Percentiles rank a stretch among this genome's conserved stretches.
phyloP scores from a whole-genome alignment of 30 jellyfish, hydroid and myxozoan genomes.

The Turritopsis rubra region DNA sequence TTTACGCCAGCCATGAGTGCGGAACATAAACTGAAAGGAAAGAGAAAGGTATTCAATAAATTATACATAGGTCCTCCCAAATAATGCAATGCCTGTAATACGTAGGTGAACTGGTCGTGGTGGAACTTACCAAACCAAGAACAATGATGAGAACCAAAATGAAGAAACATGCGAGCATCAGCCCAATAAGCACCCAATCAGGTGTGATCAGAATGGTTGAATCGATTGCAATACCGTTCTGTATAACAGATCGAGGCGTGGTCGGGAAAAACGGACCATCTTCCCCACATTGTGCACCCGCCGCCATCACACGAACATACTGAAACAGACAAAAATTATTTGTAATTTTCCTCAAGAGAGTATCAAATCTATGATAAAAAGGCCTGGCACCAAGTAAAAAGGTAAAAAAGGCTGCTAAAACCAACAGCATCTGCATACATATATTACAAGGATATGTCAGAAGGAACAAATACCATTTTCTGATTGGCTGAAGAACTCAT shows the following conservation, averaged over 20 bases:
- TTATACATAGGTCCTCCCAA: not conserved
- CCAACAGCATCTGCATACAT: too few relatives aligned
- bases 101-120: too few relatives aligned
- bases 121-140: constrained; percentile 73
- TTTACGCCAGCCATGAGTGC: constrained; percentile 90
- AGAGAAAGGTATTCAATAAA: not conserved
- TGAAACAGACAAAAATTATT: constrained; percentile 8
- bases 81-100: not conserved
- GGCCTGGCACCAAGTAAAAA: too few relatives aligned
- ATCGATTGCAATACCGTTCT: constrained; percentile 76
- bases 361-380: not conserved
- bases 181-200: constrained; percentile 86
- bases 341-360: too few relatives aligned
- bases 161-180: constrained; percentile 77
- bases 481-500: constrained; percentile 47
- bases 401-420: too few relatives aligned
- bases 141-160: constrained; percentile 66
- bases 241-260: constrained; percentile 81
- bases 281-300: constrained; percentile 92
- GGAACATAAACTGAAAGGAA: constrained; percentile 57
- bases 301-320: constrained; percentile 96
- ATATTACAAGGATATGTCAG: not conserved
- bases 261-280: constrained; percentile 96
- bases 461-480: constrained; percentile 51
- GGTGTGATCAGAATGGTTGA: constrained; percentile 72